These are phyloP conservation scores for Rutpela maculata DNA, from an alignment of 2,888 invertebrate genomes.

Conservation along the genomic window DNA sequence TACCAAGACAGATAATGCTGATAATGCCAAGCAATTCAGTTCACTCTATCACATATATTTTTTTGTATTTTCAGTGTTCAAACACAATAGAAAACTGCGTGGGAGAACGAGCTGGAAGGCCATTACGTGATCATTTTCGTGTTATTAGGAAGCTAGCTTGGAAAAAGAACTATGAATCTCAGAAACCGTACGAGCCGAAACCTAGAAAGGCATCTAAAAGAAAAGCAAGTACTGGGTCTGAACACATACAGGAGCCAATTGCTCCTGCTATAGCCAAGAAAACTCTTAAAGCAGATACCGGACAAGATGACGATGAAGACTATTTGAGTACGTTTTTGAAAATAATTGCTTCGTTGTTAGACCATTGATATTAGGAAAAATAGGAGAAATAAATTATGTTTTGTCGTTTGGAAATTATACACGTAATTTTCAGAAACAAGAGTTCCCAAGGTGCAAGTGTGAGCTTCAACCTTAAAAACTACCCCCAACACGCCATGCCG, in stretches of 20 bases:
- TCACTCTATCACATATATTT: no score
- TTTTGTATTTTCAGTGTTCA: constrained; percentile 64
- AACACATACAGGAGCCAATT: constrained; percentile 32
- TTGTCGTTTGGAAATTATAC: no score
- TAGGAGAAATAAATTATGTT: no score
- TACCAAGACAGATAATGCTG: no score
- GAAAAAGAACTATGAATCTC: constrained; percentile 66
- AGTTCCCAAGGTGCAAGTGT: no score
- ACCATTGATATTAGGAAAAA: no score
- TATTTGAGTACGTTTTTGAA: constrained; percentile 17
- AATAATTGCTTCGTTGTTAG: no score
- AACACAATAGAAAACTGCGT: constrained; percentile 72
- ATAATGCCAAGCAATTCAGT: no score
- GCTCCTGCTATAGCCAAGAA: constrained; percentile 42
- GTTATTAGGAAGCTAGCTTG: constrained; percentile 71
- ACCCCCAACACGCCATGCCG: no score
- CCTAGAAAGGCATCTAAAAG: constrained; percentile 59
- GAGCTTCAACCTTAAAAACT: no score
- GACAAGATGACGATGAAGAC: constrained; percentile 13
- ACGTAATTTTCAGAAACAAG: no score
- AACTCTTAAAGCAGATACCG: neutral
- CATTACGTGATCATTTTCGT: constrained; percentile 70
- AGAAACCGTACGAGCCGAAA: constrained; percentile 65
- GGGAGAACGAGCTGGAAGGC: constrained; percentile 70
- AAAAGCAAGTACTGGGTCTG: neutral